Evolutionary conservation across 2,797 vertebrate genomes (phyloP).

Genomic region (Loris lydekkerianus): DNA sequence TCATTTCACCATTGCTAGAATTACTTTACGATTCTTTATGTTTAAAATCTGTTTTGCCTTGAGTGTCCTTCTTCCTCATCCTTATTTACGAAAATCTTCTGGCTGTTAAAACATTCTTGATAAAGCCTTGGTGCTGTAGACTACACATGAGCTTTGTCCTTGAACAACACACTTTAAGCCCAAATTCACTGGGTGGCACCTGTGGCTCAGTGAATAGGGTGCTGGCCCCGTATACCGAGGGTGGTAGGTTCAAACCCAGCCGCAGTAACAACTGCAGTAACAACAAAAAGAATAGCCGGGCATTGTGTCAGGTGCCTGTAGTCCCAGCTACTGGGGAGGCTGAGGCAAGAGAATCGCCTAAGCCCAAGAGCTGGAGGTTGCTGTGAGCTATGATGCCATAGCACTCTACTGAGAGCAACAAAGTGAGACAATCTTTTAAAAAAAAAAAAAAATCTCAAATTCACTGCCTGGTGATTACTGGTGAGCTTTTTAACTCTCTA

Average conservation of each 20-base stretch:
- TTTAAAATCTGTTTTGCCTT: background rate
- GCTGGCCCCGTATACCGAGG: too few species aligned
- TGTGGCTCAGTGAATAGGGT: too few species aligned
- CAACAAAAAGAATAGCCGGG: too few species aligned
- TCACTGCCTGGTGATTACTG: background rate
- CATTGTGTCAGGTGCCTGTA: too few species aligned
- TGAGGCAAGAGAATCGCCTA: too few species aligned
- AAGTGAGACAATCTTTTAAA: too few species aligned
- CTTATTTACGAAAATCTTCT: constrained; percentile 6
- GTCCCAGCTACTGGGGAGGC: too few species aligned
- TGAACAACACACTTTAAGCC: background rate
- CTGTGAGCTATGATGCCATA: too few species aligned
- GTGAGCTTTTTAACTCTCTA: background rate
- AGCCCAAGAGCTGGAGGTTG: too few species aligned
- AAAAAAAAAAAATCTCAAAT: background rate
- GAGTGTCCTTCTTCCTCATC: background rate
- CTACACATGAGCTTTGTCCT: background rate
- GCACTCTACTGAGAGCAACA: too few species aligned
- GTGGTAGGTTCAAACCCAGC: too few species aligned
- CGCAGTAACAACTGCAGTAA: too few species aligned
- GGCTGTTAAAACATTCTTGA: background rate
- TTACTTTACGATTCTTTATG: background rate
- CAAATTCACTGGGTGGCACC: background rate
- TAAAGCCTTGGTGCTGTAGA: background rate
- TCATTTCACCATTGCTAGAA: background rate